Conservation (phyloP, 2,888 invertebrate species). For the Clunio marinus region DNA sequence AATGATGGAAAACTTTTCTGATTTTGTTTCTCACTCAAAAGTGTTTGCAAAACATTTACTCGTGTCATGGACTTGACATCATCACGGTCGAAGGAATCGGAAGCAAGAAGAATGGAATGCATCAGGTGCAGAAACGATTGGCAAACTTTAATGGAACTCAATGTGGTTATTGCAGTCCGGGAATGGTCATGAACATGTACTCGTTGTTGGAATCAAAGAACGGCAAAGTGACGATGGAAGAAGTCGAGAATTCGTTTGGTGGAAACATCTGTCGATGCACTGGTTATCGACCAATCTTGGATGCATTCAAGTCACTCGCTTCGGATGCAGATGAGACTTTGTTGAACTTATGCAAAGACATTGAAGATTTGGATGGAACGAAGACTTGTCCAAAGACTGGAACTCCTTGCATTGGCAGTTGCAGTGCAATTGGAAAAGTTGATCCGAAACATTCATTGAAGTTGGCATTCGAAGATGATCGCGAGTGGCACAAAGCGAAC, state of each 20-base stretch:
- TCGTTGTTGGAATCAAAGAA: conserved; percentile 55
- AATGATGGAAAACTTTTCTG: not conserved
- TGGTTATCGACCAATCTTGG: conserved; percentile 72
- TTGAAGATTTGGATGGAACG: conserved; percentile 48
- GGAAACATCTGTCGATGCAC: conserved; percentile 77
- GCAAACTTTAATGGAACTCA: conserved; percentile 67
- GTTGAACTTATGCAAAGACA: conserved; percentile 44
- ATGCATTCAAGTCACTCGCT: conserved; percentile 59
- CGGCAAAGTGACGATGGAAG: conserved; percentile 56
- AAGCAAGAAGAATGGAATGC: conserved; percentile 60
- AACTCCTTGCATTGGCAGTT: conserved; percentile 41
- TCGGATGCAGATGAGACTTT: conserved; percentile 48
- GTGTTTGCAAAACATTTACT: conserved; percentile 42
- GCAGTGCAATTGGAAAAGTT: conserved; percentile 41
- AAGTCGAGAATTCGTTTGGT: conserved; percentile 72
- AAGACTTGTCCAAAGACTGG: conserved; percentile 46
- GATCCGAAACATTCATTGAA: conserved; percentile 41
- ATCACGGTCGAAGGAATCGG: conserved; percentile 71
- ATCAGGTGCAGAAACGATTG: conserved; percentile 62
- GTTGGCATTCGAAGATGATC: conserved; percentile 49
- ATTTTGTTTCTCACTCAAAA: not conserved
- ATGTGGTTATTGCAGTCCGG: conserved; percentile 73
- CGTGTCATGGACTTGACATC: conserved; percentile 64
- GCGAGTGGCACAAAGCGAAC: conserved; percentile 55
- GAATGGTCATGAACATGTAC: conserved; percentile 54